A percentile compares a stretch with the other conserved stretches of the same genome.
These are phyloP conservation scores for Dicyrtoma fusca DNA, from an alignment of 2,888 invertebrate species.

Conservation along the genomic window DNA sequence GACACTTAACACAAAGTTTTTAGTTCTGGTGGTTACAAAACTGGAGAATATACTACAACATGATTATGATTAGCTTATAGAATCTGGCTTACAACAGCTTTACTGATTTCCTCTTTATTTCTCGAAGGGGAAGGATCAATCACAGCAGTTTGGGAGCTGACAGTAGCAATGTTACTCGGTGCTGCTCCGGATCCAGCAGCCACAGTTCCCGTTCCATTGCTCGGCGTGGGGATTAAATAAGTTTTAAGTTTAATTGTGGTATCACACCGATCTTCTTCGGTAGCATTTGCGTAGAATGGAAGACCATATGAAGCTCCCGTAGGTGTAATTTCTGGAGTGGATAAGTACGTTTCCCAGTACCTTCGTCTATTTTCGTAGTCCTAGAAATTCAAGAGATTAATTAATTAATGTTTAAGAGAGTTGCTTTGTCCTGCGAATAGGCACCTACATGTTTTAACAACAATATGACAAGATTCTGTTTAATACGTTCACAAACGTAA, in stretches of 20 bases:
- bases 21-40: background rate
- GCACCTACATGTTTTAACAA: no score
- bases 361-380: conserved; percentile 42
- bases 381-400: conserved; percentile 28
- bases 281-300: conserved; percentile 19
- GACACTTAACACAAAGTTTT: background rate
- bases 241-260: conserved; percentile 46
- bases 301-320: background rate
- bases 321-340: conserved; percentile 18
- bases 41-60: background rate
- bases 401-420: no score
- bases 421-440: no score
- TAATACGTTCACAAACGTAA: no score
- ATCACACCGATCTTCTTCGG: conserved; percentile 47
- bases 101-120: background rate
- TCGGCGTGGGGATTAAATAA: background rate
- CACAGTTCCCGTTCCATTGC: no score
- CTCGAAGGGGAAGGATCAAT: no score
- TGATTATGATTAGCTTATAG: background rate
- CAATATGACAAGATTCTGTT: no score
- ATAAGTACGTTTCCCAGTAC: conserved; percentile 44
- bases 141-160: no score
- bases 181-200: no score
- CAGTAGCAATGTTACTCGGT: no score
- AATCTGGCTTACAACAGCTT: background rate